These are phyloP conservation scores for Drosophila sordidapex DNA, from an alignment of 2,888 invertebrate species.

Conservation along the genomic window DNA sequence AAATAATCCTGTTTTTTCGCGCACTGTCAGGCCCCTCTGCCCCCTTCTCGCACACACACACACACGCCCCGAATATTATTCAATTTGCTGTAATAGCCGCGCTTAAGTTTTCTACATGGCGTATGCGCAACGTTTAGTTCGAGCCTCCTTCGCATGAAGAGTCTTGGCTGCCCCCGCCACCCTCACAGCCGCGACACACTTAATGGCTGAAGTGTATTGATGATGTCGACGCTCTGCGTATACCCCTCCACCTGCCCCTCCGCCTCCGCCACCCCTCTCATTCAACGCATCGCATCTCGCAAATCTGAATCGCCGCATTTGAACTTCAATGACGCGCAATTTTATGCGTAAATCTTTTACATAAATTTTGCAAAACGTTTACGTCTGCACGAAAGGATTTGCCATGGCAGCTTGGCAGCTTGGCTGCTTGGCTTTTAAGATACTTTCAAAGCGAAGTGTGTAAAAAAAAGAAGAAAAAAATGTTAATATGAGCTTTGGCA, in stretches of 20 bases:
- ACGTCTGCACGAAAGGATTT: slow-evolving; percentile 76
- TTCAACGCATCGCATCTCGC: slow-evolving; percentile 21
- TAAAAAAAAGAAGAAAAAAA: slow-evolving; percentile 33
- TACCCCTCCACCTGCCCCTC: neutral
- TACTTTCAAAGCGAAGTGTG: slow-evolving; percentile 61
- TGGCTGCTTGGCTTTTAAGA: slow-evolving; percentile 55
- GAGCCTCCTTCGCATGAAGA: slow-evolving; percentile 22
- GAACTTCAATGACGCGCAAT: slow-evolving; percentile 79
- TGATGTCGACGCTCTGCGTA: slow-evolving; percentile 55
- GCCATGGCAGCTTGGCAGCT: slow-evolving; percentile 30
- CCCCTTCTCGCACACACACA: slow-evolving; percentile 1
- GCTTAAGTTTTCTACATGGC: slow-evolving; percentile 70
- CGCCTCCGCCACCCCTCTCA: neutral
- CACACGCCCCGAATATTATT: slow-evolving; percentile 63
- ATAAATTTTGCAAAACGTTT: slow-evolving; percentile 75
- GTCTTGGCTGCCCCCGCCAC: neutral
- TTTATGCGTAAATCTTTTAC: slow-evolving; percentile 80
- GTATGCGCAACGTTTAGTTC: slow-evolving; percentile 67
- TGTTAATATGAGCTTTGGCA: slow-evolving; percentile 69
- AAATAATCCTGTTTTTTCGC: neutral
- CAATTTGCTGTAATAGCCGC: slow-evolving; percentile 77
- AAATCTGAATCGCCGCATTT: slow-evolving; percentile 70
- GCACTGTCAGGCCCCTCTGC: neutral
- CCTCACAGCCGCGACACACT: slow-evolving; percentile 25
- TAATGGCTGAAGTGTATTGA: slow-evolving; percentile 73